Conservation (phyloP, 2,888 invertebrate genomes). For the Crepidodera aurea region DNA sequence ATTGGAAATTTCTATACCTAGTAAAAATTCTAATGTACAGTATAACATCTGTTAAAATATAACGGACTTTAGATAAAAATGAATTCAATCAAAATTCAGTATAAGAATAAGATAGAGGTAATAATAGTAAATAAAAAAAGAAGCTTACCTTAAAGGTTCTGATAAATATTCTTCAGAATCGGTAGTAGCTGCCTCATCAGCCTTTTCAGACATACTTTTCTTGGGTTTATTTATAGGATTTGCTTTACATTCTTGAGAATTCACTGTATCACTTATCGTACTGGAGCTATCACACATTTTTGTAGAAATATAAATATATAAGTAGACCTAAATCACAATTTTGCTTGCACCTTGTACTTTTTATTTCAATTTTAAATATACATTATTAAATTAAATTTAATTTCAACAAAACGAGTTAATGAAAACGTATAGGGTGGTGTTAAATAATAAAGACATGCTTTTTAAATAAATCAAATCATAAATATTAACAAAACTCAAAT, state of each 20-base stretch:
- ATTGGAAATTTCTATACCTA: slow-evolving; percentile 54
- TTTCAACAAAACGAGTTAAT: not conserved
- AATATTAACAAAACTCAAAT: not conserved
- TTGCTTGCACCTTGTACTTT: not conserved
- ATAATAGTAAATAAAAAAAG: too few species aligned
- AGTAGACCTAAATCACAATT: not conserved
- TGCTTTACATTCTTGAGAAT: slow-evolving; percentile 14
- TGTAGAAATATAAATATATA: not conserved
- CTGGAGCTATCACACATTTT: slow-evolving; percentile 34
- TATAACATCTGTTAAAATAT: too few species aligned
- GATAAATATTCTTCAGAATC: slow-evolving; percentile 59
- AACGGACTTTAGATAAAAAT: too few species aligned
- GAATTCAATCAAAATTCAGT: too few species aligned
- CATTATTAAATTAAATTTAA: not conserved
- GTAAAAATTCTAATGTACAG: slow-evolving; percentile 22
- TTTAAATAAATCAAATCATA: not conserved
- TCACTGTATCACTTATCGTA: slow-evolving; percentile 10
- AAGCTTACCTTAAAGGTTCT: slow-evolving; percentile 55
- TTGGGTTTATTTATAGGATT: not conserved
- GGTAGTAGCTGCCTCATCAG: slow-evolving; percentile 54
- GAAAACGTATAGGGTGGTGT: not conserved
- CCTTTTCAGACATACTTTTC: slow-evolving; percentile 46
- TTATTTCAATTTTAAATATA: not conserved
- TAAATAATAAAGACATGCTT: not conserved
- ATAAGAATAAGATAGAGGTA: too few species aligned